Base-by-base conservation (phyloP, 53 echinoderm and acorn worm species). In the Actinopyga echinites region DNA sequence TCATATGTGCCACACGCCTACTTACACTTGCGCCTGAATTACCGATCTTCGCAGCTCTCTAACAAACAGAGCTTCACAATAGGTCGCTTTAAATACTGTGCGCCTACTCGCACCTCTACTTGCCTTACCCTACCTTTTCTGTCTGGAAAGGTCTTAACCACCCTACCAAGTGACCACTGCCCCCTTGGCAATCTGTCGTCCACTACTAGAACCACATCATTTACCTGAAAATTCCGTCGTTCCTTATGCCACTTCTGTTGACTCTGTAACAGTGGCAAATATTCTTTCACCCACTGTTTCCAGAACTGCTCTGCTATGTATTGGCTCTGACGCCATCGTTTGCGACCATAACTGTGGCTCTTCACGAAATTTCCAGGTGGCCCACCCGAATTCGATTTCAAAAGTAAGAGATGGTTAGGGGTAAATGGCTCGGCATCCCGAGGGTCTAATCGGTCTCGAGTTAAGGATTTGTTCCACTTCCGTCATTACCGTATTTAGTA, bases 241-340 rank as follows among this genome's bases (percentile, higher is more conserved):
- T 79, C 56, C 12, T 64, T 65, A 0, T 74, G 64, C 93, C 90
- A 93, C 75, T 85, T 90, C 40, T 84, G 87, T 19, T 78, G 20
- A 35, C 54, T 68, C 74, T 90, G 87, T 28, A 93, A 54, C 31
- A 85, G 63, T 43, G 93, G 88, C 53, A 93, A 63, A 75, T 93
- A 93, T 28, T 90, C 87, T 43, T 75, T 87, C 25, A 79, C 10
- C 93, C 93, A 93, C 23, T n/a, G 87, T 60, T 43, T 87, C 93
- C 90, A 90, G 37, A 93, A 90, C 26, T 84, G 45, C 60, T 80
- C 65, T 12, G 88, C 90, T 22, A 93, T 30, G 37, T 83, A 89
- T 30, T 92, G 92, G 1, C 37, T 25, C 25, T 89, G 92, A 19
- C 92, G 83, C 92, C 89, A 93, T 35, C 88, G 26, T 56, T 74